phyloP scores from a whole-genome alignment of 2,888 invertebrate species.

The Coleophora flavipennella region DNA sequence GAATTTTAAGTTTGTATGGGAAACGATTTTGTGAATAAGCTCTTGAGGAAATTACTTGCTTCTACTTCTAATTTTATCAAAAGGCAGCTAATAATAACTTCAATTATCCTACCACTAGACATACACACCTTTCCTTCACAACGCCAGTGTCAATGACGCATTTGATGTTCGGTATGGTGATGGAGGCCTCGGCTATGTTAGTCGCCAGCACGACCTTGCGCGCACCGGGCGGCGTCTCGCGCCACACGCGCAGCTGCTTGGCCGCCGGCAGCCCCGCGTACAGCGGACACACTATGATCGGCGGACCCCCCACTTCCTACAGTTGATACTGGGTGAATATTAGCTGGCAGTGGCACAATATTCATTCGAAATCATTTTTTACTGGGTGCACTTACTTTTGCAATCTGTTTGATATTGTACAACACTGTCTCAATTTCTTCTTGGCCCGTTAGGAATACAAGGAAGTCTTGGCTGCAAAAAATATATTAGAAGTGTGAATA shows the following conservation, averaged over 20 bases:
- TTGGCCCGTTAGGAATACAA: conserved; percentile 96
- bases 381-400: conserved; percentile 65
- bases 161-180: conserved; percentile 94
- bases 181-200: conserved; percentile 98
- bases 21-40: no score
- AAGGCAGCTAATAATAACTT: no score
- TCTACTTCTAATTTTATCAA: no score
- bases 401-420: conserved; percentile 80
- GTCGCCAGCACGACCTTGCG: conserved; percentile 96
- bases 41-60: no score
- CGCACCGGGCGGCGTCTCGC: conserved; percentile 77
- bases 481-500: neutral
- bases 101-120: no score
- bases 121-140: conserved; percentile 87
- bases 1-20: no score
- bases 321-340: conserved; percentile 9
- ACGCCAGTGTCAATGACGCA: conserved; percentile 94
- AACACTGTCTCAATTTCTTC: conserved; percentile 95
- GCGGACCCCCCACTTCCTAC: conserved; percentile 74
- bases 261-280: conserved; percentile 91
- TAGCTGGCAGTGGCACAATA: no score
- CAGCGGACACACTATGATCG: conserved; percentile 85
- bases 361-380: no score
- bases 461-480: conserved; percentile 84
- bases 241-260: conserved; percentile 91